A percentile compares a stretch with the other conserved stretches of the same genome.
Conservation (phyloP, 53 echinoderm and acorn worm species). For the Holothuria leucospilota region DNA sequence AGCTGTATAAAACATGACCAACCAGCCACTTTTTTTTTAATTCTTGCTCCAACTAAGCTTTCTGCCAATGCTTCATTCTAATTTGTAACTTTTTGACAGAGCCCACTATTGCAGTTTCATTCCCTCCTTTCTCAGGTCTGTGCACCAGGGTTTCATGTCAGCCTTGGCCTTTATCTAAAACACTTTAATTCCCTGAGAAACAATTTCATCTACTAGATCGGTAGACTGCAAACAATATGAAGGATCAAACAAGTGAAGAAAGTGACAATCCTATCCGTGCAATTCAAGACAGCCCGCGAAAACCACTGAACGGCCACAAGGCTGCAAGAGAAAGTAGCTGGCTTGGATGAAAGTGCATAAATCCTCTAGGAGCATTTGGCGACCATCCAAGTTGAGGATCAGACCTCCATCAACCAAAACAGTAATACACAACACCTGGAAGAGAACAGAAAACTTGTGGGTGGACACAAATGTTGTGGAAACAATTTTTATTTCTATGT, state of each 20-base stretch:
- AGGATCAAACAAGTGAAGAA: neutral
- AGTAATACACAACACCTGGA: neutral
- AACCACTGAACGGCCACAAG: neutral
- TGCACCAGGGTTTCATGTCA: neutral
- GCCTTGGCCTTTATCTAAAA: slow-evolving; percentile 10
- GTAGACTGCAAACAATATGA: neutral
- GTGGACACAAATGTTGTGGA: neutral
- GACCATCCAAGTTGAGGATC: neutral
- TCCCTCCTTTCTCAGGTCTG: neutral
- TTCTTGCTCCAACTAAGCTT: too few relatives aligned
- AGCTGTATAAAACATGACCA: neutral
- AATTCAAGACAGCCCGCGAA: neutral
- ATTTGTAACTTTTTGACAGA: too few relatives aligned
- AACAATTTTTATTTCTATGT: too few relatives aligned
- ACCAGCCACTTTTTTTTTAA: neutral
- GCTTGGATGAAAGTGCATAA: neutral
- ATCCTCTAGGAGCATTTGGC: neutral
- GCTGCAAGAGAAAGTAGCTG: neutral
- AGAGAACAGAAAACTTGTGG: neutral
- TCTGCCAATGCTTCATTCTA: too few relatives aligned
- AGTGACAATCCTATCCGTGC: neutral
- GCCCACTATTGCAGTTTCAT: neutral
- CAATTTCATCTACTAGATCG: neutral
- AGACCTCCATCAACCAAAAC: neutral
- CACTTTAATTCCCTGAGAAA: neutral